A percentile compares a stretch with the other conserved stretches of the same genome.
These are phyloP conservation scores for Tethea ocularis DNA, from an alignment of 2,888 invertebrate genomes.

Conservation along the genomic window DNA sequence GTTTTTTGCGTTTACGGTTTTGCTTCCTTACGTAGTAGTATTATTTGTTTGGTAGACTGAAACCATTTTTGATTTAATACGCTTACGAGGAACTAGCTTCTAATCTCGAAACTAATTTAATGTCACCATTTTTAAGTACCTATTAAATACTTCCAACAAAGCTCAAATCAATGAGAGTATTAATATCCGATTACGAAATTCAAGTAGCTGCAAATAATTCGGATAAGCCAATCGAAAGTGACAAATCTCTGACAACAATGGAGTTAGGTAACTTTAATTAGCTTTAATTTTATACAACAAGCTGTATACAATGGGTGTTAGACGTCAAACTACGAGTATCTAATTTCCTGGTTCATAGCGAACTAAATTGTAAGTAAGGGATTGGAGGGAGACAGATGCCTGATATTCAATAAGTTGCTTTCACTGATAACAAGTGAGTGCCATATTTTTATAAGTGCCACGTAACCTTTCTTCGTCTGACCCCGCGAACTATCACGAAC, in stretches of 20 bases:
- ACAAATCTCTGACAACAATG: not conserved
- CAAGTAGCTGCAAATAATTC: not conserved
- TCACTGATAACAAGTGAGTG: conserved; percentile 55
- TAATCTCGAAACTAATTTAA: no score
- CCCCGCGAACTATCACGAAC: conserved; percentile 64
- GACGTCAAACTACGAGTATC: not conserved
- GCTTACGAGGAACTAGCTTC: no score
- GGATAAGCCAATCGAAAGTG: conserved; percentile 4
- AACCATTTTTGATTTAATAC: not conserved
- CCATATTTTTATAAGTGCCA: no score
- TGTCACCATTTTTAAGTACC: no score
- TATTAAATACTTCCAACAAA: no score
- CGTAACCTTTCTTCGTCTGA: conserved; percentile 67
- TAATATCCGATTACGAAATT: not conserved
- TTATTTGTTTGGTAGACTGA: not conserved
- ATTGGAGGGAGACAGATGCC: not conserved
- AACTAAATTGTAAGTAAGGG: not conserved
- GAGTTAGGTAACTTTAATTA: conserved; percentile 10
- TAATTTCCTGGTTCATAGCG: conserved; percentile 12
- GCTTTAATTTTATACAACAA: not conserved
- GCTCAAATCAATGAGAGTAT: not conserved
- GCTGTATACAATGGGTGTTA: conserved; percentile 1
- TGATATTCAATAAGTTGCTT: conserved; percentile 40
- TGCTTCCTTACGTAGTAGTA: no score
- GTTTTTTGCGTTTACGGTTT: no score